phyloP scores from a whole-genome alignment of 2,113 vertebrate species.

The Dipodomys ordii region DNA sequence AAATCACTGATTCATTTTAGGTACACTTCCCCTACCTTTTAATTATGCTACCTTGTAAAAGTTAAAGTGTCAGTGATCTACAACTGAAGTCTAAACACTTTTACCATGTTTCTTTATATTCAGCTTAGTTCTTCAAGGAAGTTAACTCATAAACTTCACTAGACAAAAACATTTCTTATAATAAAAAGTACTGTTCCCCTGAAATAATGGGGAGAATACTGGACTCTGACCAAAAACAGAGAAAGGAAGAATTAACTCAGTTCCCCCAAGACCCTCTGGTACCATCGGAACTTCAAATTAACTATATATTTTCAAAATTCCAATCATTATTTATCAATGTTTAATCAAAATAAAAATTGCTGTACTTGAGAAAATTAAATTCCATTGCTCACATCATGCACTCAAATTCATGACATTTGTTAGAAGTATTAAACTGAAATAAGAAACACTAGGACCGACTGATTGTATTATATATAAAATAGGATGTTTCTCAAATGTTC shows the following conservation, averaged over 20 bases:
- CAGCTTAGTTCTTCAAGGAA: not conserved
- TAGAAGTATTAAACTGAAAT: not conserved
- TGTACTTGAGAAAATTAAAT: not conserved
- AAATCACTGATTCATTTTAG: not conserved
- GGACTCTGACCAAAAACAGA: not conserved
- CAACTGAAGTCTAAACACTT: not conserved
- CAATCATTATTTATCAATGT: not conserved
- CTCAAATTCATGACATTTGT: not conserved
- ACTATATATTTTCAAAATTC: slow-evolving; percentile 46
- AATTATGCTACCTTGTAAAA: not conserved
- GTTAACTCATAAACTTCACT: slow-evolving; percentile 6
- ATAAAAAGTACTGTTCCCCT: not conserved
- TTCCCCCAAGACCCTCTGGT: not conserved
- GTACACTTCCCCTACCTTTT: not conserved
- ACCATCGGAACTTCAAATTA: slow-evolving; percentile 1
- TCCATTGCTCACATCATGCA: not conserved
- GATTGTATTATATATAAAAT: not conserved
- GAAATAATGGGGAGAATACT: not conserved
- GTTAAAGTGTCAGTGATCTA: not conserved
- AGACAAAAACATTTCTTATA: not conserved
- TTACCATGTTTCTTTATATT: not conserved
- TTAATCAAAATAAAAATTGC: slow-evolving; percentile 17
- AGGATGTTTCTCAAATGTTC: not conserved
- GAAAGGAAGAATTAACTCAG: not conserved
- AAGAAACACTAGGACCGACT: not conserved